Evolutionary conservation across 2,797 vertebrate genomes (phyloP), one percentile per base, ranked within the genome.

Genomic region (Macrochelys suwanniensis): DNA sequence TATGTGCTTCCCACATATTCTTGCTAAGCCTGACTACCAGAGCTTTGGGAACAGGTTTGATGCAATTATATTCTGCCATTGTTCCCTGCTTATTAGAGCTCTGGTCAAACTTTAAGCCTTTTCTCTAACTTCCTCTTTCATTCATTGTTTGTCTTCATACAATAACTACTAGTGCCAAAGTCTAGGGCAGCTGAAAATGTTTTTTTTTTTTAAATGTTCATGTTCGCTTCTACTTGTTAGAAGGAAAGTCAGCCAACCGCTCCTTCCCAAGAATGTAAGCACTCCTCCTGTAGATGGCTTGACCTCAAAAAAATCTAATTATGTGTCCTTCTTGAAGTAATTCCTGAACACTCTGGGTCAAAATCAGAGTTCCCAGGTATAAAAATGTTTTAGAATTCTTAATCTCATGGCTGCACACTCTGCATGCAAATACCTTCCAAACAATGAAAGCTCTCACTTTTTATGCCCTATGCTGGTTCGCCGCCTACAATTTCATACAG

Each of bases 401-500:
- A 89, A 88, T 91, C 12, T 79, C 84, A 54, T 74, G 17, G 23
- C 57, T 90, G 19, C 28, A 87, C 4, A 28, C 57, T 95, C 83
- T 87, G 71, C 74, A 89, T 85, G 37, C 31, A 93, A 91, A 91
- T 74, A 56, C 49, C 71, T 97, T 96, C 77, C 87, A 94, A 65
- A 95, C 47, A 96, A 88, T 10, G 50, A 97, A 77, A 83, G 33
- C 12, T 89, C 54, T 90, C 83, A 53, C 19, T 89, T 95, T 68
- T 86, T 50, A 68, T 53, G 80, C 53, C 81, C 82, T 49, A 88
- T 56, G 12, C 53, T 59, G 5, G 53, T 85, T 85, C 86, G 95
- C 74, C 97, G 74, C 17, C 68, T 95, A 92, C 9, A 45, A 74
- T 91, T 97, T 94, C 71, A 93, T 90, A 91, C 10, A 88, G 49